Percentiles rank a stretch among this genome's conserved stretches.
These are phyloP conservation scores for Diplosoma virens DNA, from an alignment of 23 tunicate genomes.

Conservation along the genomic window DNA sequence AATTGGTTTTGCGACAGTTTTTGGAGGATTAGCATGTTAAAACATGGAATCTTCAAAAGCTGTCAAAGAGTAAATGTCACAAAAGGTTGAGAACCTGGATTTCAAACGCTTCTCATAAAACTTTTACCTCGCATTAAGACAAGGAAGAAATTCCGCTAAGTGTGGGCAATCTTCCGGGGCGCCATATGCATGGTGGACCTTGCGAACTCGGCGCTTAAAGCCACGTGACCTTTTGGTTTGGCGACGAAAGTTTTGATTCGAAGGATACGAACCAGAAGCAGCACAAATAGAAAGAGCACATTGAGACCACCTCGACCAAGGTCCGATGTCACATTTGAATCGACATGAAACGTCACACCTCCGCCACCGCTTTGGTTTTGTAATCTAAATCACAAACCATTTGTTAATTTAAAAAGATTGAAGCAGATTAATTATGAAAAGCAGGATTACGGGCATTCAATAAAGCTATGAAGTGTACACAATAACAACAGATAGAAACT, in stretches of 20 bases:
- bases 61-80: no score
- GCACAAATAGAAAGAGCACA: slow-evolving; percentile 48
- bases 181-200: not conserved
- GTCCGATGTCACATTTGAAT: slow-evolving; percentile 51
- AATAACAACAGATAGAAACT: no score
- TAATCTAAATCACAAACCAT: not conserved
- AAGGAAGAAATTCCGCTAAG: slow-evolving; percentile 56
- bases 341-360: slow-evolving; percentile 56
- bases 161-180: slow-evolving; percentile 53
- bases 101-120: no score
- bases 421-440: no score
- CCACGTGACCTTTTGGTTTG: slow-evolving; percentile 1
- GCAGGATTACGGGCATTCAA: no score
- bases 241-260: not conserved
- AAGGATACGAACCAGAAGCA: not conserved
- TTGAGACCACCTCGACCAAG: slow-evolving; percentile 85
- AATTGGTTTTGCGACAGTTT: no score
- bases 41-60: no score
- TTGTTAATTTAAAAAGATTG: no score
- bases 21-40: no score
- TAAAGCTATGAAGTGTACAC: no score
- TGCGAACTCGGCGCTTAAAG: slow-evolving; percentile 28
- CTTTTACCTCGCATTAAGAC: slow-evolving; percentile 57
- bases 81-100: no score
- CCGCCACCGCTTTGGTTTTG: slow-evolving; percentile 25